Evolutionary conservation across 2,888 invertebrate genomes (phyloP), one percentile per base, ranked within the genome.

Genomic region (Eubasilissa splendida): DNA sequence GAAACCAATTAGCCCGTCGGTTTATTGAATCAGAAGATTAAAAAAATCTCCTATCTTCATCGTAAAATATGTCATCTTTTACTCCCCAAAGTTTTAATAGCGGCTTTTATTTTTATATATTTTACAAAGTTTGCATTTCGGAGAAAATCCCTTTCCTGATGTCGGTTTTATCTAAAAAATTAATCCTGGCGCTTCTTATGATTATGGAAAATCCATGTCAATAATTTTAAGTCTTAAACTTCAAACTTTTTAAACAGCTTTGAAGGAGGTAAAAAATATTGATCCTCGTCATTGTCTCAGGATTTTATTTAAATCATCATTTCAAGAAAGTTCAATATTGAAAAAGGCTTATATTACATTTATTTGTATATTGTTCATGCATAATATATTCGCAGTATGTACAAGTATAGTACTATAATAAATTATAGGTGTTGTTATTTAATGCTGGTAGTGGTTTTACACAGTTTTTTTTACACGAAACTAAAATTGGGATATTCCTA

Each of bases 131-230:
- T 80, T 78, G 71, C 78, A 82, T 79, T 76, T 63, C 58, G 78
- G 77, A 78, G 53, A 56, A 80, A 82, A 82, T 82, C 79, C 80
- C 53, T 70, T 42, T 66, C 22, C 76, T 73, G 42, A 65, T 60
- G 77, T 63, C 77, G 76, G 80, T 80, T 80, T 80, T 76, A 68
- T 50, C 76, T 10, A 54, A 80, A 80, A 82, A 80, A 80, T 79
- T 80, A 82, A 82, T 80, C 80, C 78, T 63, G 31, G 65, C 42
- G 71, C 76, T 73, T 70, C 79, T 79, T 54, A 76, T 59, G 82
- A 80, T 82, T 82, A 82, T 78, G 82, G 82, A 80, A 80, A 63
- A 82, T 74, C 77, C 82, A 54, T 82, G 80, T 80, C 75, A 77
- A 76, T 78, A 80, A 71, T 82, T 82, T 75, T 79, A 74, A 75